Evolutionary conservation across 2,113 vertebrate genomes (phyloP).

Genomic region (Rana temporaria): DNA sequence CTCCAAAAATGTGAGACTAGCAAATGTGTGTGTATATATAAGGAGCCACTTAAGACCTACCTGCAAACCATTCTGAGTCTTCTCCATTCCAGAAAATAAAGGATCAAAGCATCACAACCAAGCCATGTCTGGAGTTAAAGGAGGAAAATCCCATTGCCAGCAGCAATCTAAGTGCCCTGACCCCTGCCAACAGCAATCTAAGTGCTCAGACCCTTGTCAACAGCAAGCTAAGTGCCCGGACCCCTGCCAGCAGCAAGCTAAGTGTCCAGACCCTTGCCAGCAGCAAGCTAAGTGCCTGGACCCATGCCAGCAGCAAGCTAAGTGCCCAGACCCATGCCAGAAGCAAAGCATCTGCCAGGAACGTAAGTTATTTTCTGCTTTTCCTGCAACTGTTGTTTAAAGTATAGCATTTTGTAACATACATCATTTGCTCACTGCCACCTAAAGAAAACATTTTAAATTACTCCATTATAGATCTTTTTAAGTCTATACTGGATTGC

Average conservation of each 20-base stretch:
- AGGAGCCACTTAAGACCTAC: background rate
- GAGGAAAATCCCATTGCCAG: conserved; percentile 11
- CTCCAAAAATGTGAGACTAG: background rate
- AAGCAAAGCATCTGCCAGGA: background rate
- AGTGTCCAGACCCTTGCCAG: background rate
- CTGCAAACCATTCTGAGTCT: background rate
- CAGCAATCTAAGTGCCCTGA: background rate
- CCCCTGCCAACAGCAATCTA: background rate
- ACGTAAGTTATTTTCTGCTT: conserved; percentile 17
- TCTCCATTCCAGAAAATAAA: background rate
- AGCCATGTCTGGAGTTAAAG: conserved; percentile 38
- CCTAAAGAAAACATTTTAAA: too few species aligned
- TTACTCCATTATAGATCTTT: too few species aligned
- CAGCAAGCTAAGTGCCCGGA: conserved; percentile 9
- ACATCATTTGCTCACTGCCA: too few species aligned
- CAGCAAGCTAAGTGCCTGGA: background rate
- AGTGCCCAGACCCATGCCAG: conserved; percentile 6
- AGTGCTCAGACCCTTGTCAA: conserved; percentile 41
- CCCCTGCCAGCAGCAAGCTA: conserved; percentile 11
- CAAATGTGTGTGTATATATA: conserved; percentile 30
- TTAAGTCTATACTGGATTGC: too few species aligned
- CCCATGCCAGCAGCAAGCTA: background rate
- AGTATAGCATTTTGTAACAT: too few species aligned
- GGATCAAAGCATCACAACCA: background rate
- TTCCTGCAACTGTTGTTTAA: too few species aligned